Evolutionary conservation across 1,140 invertebrate genomes (phyloP).

Genomic region (Scaptodrosophila lebanonensis): DNA sequence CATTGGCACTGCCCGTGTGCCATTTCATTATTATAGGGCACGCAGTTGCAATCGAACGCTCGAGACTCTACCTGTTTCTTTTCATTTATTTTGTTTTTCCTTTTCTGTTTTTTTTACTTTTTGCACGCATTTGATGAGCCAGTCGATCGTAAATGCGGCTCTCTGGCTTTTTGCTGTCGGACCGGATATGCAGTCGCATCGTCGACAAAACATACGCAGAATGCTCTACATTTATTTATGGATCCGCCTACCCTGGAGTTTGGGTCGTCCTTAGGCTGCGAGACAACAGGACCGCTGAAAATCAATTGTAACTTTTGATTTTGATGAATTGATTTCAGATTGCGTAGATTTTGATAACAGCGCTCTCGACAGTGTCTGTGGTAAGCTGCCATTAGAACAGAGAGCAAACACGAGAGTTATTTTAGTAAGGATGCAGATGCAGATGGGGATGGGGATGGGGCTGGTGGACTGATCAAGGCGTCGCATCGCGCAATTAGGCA

Average conservation of each 20-base stretch:
- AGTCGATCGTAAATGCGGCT: background rate
- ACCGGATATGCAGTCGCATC: slow-evolving; percentile 67
- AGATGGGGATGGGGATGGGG: too few species aligned
- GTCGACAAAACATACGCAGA: slow-evolving; percentile 31
- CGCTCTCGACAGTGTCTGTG: too few species aligned
- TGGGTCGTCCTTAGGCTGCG: background rate
- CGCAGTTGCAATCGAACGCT: slow-evolving; percentile 25
- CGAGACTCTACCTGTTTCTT: slow-evolving; percentile 22
- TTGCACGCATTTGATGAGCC: slow-evolving; percentile 4
- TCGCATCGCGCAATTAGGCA: slow-evolving; percentile 47
- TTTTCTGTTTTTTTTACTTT: slow-evolving; percentile 5
- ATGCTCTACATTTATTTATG: slow-evolving; percentile 73
- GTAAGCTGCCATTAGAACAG: slow-evolving; percentile 12
- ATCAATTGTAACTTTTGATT: slow-evolving; percentile 70
- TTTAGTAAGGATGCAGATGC: too few species aligned
- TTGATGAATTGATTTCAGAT: slow-evolving; percentile 72
- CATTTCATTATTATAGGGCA: slow-evolving; percentile 69
- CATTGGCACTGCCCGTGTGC: slow-evolving; percentile 15
- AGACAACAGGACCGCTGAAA: slow-evolving; percentile 26
- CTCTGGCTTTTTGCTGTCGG: too few species aligned
- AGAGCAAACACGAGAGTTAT: too few species aligned
- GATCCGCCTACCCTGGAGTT: slow-evolving; percentile 43
- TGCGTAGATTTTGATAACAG: slow-evolving; percentile 55
- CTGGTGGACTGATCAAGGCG: too few species aligned
- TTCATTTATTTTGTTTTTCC: background rate